phyloP scores from a whole-genome alignment of 1,140 invertebrate species.

The Zaprionus capensis region DNA sequence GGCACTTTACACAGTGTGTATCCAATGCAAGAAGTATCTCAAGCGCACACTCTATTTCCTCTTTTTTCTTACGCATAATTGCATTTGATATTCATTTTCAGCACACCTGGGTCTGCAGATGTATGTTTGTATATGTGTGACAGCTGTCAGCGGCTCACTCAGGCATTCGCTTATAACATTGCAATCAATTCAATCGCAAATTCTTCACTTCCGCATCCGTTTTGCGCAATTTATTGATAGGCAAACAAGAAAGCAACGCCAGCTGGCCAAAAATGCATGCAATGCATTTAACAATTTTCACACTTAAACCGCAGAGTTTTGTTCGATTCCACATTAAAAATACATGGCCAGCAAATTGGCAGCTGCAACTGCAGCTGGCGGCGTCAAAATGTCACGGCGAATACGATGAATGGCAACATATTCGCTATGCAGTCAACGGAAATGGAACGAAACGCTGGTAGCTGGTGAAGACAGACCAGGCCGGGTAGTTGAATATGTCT shows the following conservation, averaged over 20 bases:
- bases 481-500: neutral
- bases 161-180: constrained; percentile 43
- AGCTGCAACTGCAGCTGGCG: constrained; percentile 46
- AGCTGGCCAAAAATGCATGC: constrained; percentile 19
- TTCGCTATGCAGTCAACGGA: constrained; percentile 51
- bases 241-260: constrained; percentile 17
- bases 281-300: constrained; percentile 66
- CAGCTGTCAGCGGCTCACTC: constrained; percentile 2
- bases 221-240: constrained; percentile 60
- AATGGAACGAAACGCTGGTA: neutral
- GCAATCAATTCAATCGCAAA: constrained; percentile 78
- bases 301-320: constrained; percentile 78
- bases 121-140: neutral
- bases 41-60: neutral
- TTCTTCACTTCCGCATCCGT: constrained; percentile 69
- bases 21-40: constrained; percentile 4
- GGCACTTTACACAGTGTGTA: constrained; percentile 56
- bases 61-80: constrained; percentile 28
- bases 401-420: constrained; percentile 51
- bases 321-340: constrained; percentile 75
- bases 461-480: neutral
- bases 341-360: constrained; percentile 67
- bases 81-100: constrained; percentile 54
- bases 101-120: constrained; percentile 16
- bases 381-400: constrained; percentile 69